A percentile compares a stretch with the other conserved stretches of the same genome.
Evolutionary conservation across 2,113 vertebrate species (phyloP).

Genomic region (Pygoscelis adeliae): DNA sequence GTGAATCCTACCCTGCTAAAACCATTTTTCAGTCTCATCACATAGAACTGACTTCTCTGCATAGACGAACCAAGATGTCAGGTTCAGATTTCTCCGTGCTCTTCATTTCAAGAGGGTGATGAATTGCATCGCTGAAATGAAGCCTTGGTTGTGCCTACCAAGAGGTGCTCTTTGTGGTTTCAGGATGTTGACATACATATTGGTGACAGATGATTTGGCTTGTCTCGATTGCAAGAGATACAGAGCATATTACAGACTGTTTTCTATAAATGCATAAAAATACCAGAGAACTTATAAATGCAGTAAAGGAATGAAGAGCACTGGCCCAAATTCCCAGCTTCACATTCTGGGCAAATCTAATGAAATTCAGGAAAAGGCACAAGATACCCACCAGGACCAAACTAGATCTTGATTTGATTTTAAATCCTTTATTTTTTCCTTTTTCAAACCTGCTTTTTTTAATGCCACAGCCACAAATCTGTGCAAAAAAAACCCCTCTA

Average conservation of each 20-base stretch:
- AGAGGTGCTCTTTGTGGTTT: neutral
- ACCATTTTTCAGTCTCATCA: neutral
- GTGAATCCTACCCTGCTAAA: neutral
- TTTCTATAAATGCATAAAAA: conserved; percentile 22
- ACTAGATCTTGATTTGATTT: neutral
- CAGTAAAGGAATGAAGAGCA: neutral
- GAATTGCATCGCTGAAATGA: neutral
- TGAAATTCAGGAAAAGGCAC: neutral
- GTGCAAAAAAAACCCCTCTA: neutral
- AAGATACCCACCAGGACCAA: neutral
- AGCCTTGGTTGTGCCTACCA: neutral
- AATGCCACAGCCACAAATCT: neutral
- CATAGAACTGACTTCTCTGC: neutral
- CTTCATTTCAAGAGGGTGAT: neutral
- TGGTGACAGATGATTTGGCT: conserved; percentile 23
- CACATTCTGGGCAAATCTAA: neutral
- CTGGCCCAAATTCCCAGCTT: neutral
- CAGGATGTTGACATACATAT: neutral
- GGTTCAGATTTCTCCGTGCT: neutral
- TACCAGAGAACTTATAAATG: neutral
- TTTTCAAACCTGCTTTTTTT: neutral
- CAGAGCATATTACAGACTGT: neutral
- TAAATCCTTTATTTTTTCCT: neutral
- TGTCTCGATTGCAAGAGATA: neutral
- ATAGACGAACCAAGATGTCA: neutral